A percentile compares a stretch with the other conserved stretches of the same genome.
Evolutionary conservation across 2,888 invertebrate genomes (phyloP).

Genomic region (Sphinx pinastri): DNA sequence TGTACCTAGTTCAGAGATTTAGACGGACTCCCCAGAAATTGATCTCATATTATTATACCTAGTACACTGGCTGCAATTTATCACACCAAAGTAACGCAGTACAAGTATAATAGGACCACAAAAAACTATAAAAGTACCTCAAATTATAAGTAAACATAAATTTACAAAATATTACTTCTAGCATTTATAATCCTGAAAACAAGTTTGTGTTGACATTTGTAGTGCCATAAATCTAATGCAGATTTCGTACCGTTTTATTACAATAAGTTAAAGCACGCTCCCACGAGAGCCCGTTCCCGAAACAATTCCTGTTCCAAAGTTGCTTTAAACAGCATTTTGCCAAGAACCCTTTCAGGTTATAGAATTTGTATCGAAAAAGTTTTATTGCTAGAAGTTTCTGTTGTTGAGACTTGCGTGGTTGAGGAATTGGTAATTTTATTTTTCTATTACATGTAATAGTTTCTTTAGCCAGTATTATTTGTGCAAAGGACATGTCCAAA

Average conservation of each 20-base stretch:
- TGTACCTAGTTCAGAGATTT: too few relatives aligned
- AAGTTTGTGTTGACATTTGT: not conserved
- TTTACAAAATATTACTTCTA: not conserved
- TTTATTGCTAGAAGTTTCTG: not conserved
- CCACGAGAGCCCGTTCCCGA: not conserved
- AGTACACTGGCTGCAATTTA: too few relatives aligned
- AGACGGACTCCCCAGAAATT: too few relatives aligned
- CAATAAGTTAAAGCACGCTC: constrained; percentile 6
- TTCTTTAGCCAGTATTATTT: too few relatives aligned
- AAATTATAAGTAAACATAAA: not conserved
- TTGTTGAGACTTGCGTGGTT: too few relatives aligned
- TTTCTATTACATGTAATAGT: too few relatives aligned
- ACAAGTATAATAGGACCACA: too few relatives aligned
- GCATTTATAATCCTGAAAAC: not conserved
- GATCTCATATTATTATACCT: too few relatives aligned
- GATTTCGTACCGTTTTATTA: constrained; percentile 5
- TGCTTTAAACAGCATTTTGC: constrained; percentile 17
- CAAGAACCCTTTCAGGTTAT: constrained; percentile 12
- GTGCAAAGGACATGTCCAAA: too few relatives aligned
- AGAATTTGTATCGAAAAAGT: constrained; percentile 19
- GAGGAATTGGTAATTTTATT: too few relatives aligned
- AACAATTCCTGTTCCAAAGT: constrained; percentile 15
- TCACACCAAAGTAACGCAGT: too few relatives aligned
- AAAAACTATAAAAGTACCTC: too few relatives aligned
- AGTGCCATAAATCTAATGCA: constrained; percentile 2